phyloP scores from a whole-genome alignment of 2,888 invertebrate genomes.

The Anaspis maculata region DNA sequence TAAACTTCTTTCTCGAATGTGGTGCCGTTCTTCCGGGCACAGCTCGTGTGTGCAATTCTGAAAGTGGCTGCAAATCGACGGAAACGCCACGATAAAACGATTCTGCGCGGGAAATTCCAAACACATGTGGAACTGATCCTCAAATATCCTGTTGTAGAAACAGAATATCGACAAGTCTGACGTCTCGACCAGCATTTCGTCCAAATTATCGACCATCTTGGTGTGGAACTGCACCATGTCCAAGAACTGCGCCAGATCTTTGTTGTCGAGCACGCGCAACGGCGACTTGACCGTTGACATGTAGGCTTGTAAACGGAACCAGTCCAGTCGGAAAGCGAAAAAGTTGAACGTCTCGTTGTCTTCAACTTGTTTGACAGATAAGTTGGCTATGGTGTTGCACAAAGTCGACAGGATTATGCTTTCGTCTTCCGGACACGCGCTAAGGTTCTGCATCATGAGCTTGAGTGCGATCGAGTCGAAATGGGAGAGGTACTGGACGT shows the following conservation, averaged over 20 bases:
- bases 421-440: constrained; percentile 89
- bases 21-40: constrained; percentile 96
- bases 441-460: constrained; percentile 69
- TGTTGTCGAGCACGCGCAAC: constrained; percentile 70
- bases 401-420: constrained; percentile 88
- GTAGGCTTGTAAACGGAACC: constrained; percentile 94
- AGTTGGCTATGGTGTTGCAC: constrained; percentile 76
- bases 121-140: constrained; percentile 98
- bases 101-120: constrained; percentile 98
- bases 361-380: constrained; percentile 92
- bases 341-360: constrained; percentile 95
- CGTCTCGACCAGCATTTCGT: constrained; percentile 93
- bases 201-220: constrained; percentile 95
- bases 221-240: constrained; percentile 96
- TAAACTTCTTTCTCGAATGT: constrained; percentile 89
- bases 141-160: constrained; percentile 94
- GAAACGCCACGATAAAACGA: constrained; percentile 95
- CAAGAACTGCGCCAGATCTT: constrained; percentile 81
- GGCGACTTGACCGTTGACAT: constrained; percentile 79
- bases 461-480: constrained; percentile 92
- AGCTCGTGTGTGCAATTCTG: constrained; percentile 96
- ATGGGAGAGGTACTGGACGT: constrained; percentile 92
- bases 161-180: constrained; percentile 97
- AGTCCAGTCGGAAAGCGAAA: constrained; percentile 83
- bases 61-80: constrained; percentile 95